Conservation (phyloP, 2,888 invertebrate species). For the Nomada ferruginata region DNA sequence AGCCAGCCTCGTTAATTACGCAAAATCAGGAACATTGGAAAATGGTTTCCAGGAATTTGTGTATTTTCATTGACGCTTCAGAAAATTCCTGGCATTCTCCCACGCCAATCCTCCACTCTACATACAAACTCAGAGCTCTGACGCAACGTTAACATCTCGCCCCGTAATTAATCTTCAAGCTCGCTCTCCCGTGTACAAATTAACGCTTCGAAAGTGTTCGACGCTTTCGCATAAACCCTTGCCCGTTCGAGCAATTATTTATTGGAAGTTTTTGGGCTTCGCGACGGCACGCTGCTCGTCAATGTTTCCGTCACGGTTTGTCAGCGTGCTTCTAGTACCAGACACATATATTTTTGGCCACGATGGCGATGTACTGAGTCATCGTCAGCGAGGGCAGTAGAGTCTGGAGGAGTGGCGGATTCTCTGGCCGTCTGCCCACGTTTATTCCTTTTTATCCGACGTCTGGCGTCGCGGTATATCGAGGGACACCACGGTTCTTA, state of each 20-base stretch:
- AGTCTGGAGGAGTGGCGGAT: constrained; percentile 70
- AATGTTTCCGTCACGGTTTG: constrained; percentile 25
- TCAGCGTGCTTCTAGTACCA: constrained; percentile 11
- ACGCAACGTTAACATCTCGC: neutral
- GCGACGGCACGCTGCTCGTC: constrained; percentile 5
- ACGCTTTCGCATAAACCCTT: neutral
- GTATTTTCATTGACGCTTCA: neutral
- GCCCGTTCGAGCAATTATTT: neutral
- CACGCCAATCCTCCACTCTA: neutral
- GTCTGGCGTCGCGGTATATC: constrained; percentile 38
- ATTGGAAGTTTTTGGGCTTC: constrained; percentile 3
- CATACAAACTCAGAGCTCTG: neutral
- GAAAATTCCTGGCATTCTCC: neutral
- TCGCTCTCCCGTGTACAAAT: neutral
- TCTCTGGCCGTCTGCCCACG: constrained; percentile 73
- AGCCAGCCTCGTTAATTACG: neutral
- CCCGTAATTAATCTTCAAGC: neutral
- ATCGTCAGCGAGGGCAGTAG: constrained; percentile 67
- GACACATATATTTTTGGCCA: constrained; percentile 49
- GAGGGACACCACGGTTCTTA: constrained; percentile 20
- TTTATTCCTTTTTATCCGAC: constrained; percentile 58
- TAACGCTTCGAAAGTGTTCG: neutral
- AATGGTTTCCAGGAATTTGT: neutral
- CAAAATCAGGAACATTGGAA: neutral
- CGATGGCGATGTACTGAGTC: constrained; percentile 63